phyloP scores from a whole-genome alignment of 2,888 invertebrate species.

The Nemurella pictetii region DNA sequence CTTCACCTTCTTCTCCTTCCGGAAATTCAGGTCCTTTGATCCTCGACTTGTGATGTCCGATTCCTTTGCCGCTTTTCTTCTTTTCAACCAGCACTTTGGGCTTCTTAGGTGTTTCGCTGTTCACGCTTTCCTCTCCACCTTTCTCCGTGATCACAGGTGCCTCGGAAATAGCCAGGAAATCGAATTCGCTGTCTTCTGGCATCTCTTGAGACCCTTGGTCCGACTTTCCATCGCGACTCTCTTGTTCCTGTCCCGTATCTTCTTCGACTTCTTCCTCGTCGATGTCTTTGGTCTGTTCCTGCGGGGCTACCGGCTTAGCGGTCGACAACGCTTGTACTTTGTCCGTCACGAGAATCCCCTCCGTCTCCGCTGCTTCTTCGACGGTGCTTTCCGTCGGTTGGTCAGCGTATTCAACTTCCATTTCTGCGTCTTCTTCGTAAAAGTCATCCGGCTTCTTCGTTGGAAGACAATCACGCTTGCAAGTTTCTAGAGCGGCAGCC shows the following conservation, averaged over 20 bases:
- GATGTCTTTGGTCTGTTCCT: neutral
- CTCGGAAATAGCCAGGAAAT: neutral
- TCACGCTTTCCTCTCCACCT: too few species aligned
- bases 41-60: neutral
- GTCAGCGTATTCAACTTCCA: neutral
- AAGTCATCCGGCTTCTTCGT: neutral
- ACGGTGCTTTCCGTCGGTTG: neutral
- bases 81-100: neutral
- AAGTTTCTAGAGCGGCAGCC: neutral
- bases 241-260: neutral
- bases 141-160: neutral
- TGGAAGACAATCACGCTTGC: neutral
- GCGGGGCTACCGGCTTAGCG: neutral
- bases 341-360: neutral
- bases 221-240: neutral
- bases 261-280: slow-evolving; percentile 14
- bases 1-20: neutral
- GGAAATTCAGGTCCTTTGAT: neutral
- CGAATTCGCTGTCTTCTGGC: neutral
- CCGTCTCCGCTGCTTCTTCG: neutral
- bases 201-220: neutral
- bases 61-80: neutral
- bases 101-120: neutral
- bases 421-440: neutral
- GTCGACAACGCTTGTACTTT: neutral